phyloP scores from a whole-genome alignment of 2,797 vertebrate species.

The Gallinago nigripennis region DNA sequence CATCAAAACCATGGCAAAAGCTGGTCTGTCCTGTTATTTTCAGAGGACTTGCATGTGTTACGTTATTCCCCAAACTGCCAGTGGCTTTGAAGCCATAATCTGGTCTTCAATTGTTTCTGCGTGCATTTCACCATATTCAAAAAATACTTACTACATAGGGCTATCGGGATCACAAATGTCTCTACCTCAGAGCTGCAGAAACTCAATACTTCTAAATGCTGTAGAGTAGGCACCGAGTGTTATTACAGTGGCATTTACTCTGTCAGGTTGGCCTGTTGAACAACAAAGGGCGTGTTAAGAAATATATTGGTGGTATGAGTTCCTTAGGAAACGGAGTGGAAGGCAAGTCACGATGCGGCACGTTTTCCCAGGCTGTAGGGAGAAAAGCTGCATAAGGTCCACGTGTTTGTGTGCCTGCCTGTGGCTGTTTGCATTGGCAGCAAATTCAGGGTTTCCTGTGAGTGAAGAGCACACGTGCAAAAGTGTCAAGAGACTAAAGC shows the following conservation, averaged over 20 bases:
- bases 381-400: background rate
- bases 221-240: background rate
- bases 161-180: background rate
- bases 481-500: background rate
- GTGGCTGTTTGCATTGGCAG: background rate
- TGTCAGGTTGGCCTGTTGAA: background rate
- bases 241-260: background rate
- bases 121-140: background rate
- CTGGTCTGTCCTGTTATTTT: background rate
- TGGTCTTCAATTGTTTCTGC: background rate
- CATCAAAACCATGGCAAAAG: accelerated
- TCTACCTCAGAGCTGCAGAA: background rate
- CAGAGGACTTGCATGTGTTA: background rate
- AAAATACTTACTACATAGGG: background rate
- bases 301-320: background rate
- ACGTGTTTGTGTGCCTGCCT: background rate
- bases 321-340: background rate
- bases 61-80: background rate
- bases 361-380: background rate
- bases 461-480: background rate
- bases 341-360: background rate
- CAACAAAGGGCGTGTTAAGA: accelerated
- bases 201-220: background rate
- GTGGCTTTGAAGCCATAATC: background rate
- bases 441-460: background rate